These are phyloP conservation scores for Notolabrus celidotus DNA, from an alignment of 2,797 vertebrate genomes.

Conservation along the genomic window DNA sequence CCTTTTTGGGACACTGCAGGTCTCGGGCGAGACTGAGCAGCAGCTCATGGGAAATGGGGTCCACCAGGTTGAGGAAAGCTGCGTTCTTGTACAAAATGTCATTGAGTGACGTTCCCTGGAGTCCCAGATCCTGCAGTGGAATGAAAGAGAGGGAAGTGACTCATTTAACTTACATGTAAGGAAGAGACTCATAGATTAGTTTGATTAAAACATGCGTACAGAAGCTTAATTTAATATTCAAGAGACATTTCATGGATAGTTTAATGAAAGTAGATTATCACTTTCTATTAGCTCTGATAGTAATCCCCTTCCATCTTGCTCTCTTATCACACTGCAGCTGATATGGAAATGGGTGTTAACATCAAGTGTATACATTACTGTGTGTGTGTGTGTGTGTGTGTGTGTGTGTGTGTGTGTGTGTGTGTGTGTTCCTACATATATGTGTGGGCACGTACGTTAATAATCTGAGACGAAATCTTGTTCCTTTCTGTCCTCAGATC, in stretches of 20 bases:
- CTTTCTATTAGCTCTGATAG: slow-evolving; percentile 58
- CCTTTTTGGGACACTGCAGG: slow-evolving; percentile 93
- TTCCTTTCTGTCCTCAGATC: not conserved
- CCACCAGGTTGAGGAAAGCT: slow-evolving; percentile 92
- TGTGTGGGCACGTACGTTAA: not conserved
- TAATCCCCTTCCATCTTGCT: slow-evolving; percentile 40
- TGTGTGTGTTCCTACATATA: not conserved
- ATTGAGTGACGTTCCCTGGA: slow-evolving; percentile 91
- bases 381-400: not conserved
- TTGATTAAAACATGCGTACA: slow-evolving; percentile 15
- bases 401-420: not conserved
- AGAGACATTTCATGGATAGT: slow-evolving; percentile 34
- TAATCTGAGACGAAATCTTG: not conserved
- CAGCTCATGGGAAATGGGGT: slow-evolving; percentile 93
- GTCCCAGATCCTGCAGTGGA: slow-evolving; percentile 88
- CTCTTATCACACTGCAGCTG: slow-evolving; percentile 41
- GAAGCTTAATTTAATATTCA: slow-evolving; percentile 32
- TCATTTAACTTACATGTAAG: not conserved
- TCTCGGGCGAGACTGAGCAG: slow-evolving; percentile 90
- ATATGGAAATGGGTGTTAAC: slow-evolving; percentile 29
- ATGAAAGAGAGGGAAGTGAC: slow-evolving; percentile 7
- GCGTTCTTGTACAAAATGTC: slow-evolving; percentile 92
- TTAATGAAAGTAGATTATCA: slow-evolving; percentile 49
- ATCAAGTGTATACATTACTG: slow-evolving; percentile 1
- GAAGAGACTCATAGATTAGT: not conserved